phyloP scores from a whole-genome alignment of 2,888 invertebrate genomes.

The Chaitophorus viminalis region DNA sequence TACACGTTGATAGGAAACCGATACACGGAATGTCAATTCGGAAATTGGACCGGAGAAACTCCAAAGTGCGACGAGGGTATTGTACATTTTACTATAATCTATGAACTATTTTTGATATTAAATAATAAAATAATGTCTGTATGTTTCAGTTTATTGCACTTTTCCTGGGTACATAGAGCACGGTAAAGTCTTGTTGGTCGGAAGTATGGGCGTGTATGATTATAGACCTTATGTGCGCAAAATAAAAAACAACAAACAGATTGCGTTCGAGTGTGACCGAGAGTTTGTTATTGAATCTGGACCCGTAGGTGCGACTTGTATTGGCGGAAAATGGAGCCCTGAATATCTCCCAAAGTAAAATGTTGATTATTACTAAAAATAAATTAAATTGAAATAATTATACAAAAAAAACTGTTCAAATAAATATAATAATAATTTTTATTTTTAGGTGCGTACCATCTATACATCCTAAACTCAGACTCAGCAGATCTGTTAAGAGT shows the following conservation, averaged over 20 bases:
- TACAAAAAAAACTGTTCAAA: neutral
- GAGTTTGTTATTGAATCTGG: conserved; percentile 89
- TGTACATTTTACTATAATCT: neutral
- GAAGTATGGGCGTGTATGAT: conserved; percentile 95
- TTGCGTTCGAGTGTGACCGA: conserved; percentile 94
- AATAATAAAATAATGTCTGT: neutral
- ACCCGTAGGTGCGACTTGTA: conserved; percentile 92
- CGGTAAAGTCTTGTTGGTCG: conserved; percentile 90
- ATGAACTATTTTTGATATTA: neutral
- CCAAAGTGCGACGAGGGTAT: conserved; percentile 85
- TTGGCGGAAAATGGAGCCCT: conserved; percentile 94
- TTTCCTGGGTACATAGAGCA: conserved; percentile 90
- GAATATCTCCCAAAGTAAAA: conserved; percentile 80
- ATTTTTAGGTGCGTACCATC: conserved; percentile 78
- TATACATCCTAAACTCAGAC: conserved; percentile 86
- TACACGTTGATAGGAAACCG: conserved; percentile 81
- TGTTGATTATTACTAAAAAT: conserved; percentile 30
- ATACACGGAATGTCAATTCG: conserved; percentile 88
- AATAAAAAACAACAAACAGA: conserved; percentile 90
- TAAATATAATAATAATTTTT: neutral
- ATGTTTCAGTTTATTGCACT: conserved; percentile 81
- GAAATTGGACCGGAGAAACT: conserved; percentile 91
- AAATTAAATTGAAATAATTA: too few species aligned
- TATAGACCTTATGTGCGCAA: conserved; percentile 93
- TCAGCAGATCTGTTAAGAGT: conserved; percentile 73